Conservation (phyloP, 2,888 invertebrate species). For the Geotrupes spiniger region DNA sequence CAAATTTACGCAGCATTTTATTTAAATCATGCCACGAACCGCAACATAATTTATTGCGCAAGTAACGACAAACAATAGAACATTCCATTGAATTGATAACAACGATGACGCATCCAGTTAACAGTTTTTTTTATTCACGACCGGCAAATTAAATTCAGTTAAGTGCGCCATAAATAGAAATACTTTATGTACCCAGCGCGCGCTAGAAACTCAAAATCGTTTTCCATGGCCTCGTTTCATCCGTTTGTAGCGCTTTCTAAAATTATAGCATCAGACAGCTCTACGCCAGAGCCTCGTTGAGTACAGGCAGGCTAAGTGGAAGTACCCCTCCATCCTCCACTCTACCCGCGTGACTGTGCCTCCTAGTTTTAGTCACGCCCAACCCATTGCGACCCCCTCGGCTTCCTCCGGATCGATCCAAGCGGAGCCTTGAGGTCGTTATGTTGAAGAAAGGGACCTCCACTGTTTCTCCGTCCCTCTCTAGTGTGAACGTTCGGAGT, state of each 20-base stretch:
- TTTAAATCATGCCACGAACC: constrained; percentile 1
- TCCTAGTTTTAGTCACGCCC: constrained; percentile 18
- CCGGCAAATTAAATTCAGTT: constrained; percentile 15
- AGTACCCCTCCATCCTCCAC: constrained; percentile 11
- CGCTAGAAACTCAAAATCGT: constrained; percentile 12
- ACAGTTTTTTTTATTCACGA: constrained; percentile 6
- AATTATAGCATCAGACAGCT: constrained; percentile 17
- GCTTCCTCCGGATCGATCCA: constrained; percentile 16
- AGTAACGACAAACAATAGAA: not conserved
- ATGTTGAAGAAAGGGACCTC: constrained; percentile 15
- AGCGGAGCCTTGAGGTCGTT: constrained; percentile 14
- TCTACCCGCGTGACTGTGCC: constrained; percentile 12
- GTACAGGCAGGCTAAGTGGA: constrained; percentile 15
- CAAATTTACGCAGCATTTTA: too few relatives aligned
- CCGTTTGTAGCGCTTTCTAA: constrained; percentile 19
- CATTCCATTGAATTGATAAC: constrained; percentile 5
- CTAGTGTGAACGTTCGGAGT: constrained; percentile 7
- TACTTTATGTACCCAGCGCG: constrained; percentile 11
- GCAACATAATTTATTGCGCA: constrained; percentile 3
- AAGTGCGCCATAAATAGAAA: constrained; percentile 20
- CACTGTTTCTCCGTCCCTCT: constrained; percentile 5
- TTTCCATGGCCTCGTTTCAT: constrained; percentile 18
- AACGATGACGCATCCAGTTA: not conserved
- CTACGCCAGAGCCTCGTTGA: constrained; percentile 6
- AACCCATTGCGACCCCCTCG: constrained; percentile 14